Evolutionary conservation across 2,113 vertebrate genomes (phyloP), one percentile per base, ranked within the genome.

Genomic region (Tilapia sparmanii): DNA sequence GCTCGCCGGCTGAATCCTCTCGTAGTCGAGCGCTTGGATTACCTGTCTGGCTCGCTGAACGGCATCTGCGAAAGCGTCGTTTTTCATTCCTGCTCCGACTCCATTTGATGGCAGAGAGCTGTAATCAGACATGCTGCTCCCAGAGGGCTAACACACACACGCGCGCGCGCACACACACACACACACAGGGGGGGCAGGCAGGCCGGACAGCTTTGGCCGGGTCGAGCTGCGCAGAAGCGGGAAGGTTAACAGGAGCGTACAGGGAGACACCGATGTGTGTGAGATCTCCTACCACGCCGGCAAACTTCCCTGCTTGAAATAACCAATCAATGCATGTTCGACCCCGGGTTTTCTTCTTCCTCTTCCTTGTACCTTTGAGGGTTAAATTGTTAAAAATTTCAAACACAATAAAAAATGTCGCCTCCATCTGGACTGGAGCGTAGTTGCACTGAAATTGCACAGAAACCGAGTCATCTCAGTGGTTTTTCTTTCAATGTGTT

Each of bases 11-110:
- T 68, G 40, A n/a, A 38, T 47, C 7, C 12, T 35, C 47, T 19
- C 6, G n/a, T 10, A 10, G 26, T 9, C 5, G 9, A 55, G 10
- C 40, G 7, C 22, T n/a, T 12, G 1, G n/a, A 18, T 94, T 90
- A 98, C 98, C 98, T 98, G 98, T 95, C 98, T 96, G 85, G 98
- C 98, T 92, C 98, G 96, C 95, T 98, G 97, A 81, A 98, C 97
- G 1, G 98, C 98, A 89, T 98, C 98, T 4, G 98, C 98, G 91
- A 98, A 98, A 13, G 98, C 98, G 95, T 98, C 98, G 83, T 97
- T 98, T 92, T 98, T 97, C 90, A 95, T 94, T 61, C 94, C 96
- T 57, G 97, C 94, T 40, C 94, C 95, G 87, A 95, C 94, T 93
- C 96, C 97, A 83, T 95, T 95, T 15, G 96, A 94, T 84, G 97